These are phyloP conservation scores for Rotaria magnacalcarata DNA, from an alignment of 2,888 invertebrate genomes.

Conservation along the genomic window DNA sequence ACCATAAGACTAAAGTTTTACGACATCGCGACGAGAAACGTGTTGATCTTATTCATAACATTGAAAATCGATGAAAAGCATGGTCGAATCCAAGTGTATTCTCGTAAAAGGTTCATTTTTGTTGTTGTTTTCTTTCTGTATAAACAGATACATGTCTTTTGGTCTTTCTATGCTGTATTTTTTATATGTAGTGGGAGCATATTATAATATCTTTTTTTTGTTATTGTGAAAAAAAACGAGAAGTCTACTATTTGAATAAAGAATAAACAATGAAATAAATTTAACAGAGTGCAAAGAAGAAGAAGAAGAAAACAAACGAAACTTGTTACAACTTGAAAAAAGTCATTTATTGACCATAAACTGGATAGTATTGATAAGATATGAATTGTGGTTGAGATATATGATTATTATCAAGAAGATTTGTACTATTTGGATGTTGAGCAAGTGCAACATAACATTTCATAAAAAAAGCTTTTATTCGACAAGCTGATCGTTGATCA, in stretches of 20 bases:
- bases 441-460: conserved; percentile 28
- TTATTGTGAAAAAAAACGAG: too few relatives aligned
- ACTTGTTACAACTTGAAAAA: too few relatives aligned
- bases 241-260: too few relatives aligned
- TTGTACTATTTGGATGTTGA: conserved; percentile 15
- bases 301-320: too few relatives aligned
- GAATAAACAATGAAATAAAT: too few relatives aligned
- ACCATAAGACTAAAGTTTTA: neutral
- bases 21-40: neutral
- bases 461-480: conserved; percentile 30
- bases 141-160: conserved; percentile 20
- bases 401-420: neutral
- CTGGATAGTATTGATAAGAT: too few relatives aligned
- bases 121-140: neutral
- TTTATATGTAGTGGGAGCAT: neutral
- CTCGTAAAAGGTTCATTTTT: neutral
- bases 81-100: neutral
- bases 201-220: neutral
- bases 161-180: conserved; percentile 16
- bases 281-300: too few relatives aligned
- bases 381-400: neutral
- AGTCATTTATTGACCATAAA: too few relatives aligned
- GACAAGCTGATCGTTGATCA: neutral
- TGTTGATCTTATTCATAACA: neutral
- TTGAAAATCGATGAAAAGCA: neutral